Evolutionary conservation across 2,797 vertebrate species (phyloP), one percentile per base, ranked within the genome.

Genomic region (Anomalospiza imberbis): DNA sequence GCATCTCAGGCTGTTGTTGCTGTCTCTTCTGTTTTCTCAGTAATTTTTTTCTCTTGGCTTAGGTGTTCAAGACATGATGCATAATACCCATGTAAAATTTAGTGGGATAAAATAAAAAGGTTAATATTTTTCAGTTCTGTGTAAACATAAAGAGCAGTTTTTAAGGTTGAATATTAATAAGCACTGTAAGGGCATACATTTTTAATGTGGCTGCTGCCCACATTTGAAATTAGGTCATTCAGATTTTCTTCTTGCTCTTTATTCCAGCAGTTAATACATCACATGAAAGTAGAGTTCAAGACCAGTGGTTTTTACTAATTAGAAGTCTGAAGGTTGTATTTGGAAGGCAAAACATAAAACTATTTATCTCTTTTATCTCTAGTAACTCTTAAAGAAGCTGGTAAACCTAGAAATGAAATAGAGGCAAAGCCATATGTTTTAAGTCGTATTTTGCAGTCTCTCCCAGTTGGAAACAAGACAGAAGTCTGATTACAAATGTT

Each of bases 161-260:
- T 70, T 70, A 53, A 88, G 48, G 31, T 38, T 91, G 91, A 95
- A 93, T 94, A 80, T 92, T 94, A 95, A 96, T 91, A 83, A 80
- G 74, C 12, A 15, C 68, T 85, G 78, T 89, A 74, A 74, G 31
- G 73, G n/a, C 91, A 96, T 97, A 63, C 65, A 95, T 97, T 94
- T 95, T 96, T 96, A 95, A 96, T 94, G 92, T 78, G 82, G 85
- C 73, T 94, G 76, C 94, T 95, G 87, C 89, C 93, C 73, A 90
- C 19, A 3, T 84, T 93, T 78, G 82, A 95, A 97, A 95, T 93
- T 93, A 92, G 93, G 87, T 95, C 96, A 88, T 92, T 92, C 89
- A 66, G 58, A 73, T 93, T 92, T 91, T 93, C 58, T 91, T 89
- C 75, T 70, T 54, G 28, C 62, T 94, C 40, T 94, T 85, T 93